A percentile compares a stretch with the other conserved stretches of the same genome.
These are phyloP conservation scores for Spisula solida DNA, from an alignment of 2,888 invertebrate species.

Conservation along the genomic window DNA sequence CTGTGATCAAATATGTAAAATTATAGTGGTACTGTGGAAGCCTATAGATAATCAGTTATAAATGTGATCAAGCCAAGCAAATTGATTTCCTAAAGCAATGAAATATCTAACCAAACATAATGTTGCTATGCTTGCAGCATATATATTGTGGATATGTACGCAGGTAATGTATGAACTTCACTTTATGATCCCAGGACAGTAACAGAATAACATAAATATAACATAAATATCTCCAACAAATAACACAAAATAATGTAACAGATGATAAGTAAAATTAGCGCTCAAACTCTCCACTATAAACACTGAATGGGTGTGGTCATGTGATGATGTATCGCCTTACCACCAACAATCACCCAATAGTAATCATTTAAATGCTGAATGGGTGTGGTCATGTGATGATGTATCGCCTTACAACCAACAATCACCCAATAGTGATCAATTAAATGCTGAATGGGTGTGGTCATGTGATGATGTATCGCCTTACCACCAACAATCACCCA, in stretches of 20 bases:
- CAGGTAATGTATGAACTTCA: neutral
- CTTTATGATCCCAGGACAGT: too few relatives aligned
- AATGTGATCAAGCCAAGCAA: slow-evolving; percentile 5
- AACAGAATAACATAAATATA: too few relatives aligned
- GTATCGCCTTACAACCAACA: neutral
- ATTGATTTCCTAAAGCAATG: neutral
- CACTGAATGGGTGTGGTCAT: neutral
- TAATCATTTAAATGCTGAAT: neutral
- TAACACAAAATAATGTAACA: neutral
- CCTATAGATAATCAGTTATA: too few relatives aligned
- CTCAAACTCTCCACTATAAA: neutral
- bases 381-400: neutral
- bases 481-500: too few relatives aligned
- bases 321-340: neutral
- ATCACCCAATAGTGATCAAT: neutral
- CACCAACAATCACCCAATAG: neutral
- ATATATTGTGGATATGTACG: neutral
- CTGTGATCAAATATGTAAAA: too few relatives aligned
- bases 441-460: neutral
- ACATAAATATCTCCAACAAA: neutral
- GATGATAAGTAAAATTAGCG: neutral
- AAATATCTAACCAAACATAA: neutral
- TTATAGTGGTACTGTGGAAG: too few relatives aligned
- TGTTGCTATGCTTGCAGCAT: neutral
- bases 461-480: neutral